A percentile compares a stretch with the other conserved stretches of the same genome.
Evolutionary conservation across 2,888 invertebrate genomes (phyloP).

Genomic region (Ectropis crepuscularia): DNA sequence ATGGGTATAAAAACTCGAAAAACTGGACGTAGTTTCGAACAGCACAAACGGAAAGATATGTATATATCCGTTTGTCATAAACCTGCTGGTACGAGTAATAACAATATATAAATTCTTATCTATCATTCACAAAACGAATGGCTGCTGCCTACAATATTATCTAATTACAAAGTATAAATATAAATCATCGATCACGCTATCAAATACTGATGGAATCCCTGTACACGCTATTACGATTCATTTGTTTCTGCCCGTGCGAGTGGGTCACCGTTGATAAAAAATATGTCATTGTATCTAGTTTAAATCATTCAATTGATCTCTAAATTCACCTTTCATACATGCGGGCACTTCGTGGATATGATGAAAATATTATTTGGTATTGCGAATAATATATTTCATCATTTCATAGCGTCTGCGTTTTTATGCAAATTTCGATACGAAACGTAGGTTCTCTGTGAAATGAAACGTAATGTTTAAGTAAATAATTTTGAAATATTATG

Average conservation of each 20-base stretch:
- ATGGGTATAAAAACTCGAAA: too few relatives aligned
- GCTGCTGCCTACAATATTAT: conserved; percentile 3
- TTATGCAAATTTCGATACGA: too few relatives aligned
- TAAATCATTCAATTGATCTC: not conserved
- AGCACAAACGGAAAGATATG: too few relatives aligned
- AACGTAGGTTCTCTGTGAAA: too few relatives aligned
- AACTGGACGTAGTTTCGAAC: too few relatives aligned
- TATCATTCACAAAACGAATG: conserved; percentile 9
- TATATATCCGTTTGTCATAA: not conserved
- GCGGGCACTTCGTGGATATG: not conserved
- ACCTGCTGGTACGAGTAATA: not conserved
- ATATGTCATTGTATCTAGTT: not conserved
- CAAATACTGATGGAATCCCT: not conserved
- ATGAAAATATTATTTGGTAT: conserved; percentile 11
- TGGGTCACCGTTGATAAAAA: conserved; percentile 1
- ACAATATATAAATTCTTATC: not conserved
- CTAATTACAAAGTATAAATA: conserved; percentile 3
- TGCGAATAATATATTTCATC: conserved; percentile 8
- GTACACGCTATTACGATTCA: conserved; percentile 1
- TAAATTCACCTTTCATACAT: not conserved
- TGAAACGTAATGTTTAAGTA: too few relatives aligned
- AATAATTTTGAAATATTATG: too few relatives aligned
- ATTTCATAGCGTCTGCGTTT: not conserved
- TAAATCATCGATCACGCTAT: conserved; percentile 7
- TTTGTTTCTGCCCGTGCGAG: not conserved